Base-by-base conservation (phyloP, 2,113 vertebrate species). In the Sphyrna mokarran region DNA sequence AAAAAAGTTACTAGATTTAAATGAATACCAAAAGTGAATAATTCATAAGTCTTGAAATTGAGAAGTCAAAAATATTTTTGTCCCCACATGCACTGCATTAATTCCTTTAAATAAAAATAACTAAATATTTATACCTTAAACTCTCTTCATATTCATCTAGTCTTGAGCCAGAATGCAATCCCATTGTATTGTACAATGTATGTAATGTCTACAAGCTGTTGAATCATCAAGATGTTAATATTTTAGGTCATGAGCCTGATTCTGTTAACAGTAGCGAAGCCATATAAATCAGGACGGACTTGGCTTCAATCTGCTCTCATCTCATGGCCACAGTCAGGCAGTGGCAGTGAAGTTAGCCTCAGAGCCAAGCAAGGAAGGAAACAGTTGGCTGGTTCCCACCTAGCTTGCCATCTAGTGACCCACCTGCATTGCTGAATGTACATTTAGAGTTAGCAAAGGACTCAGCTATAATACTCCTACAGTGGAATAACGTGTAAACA, bases 1-100 rank as follows among this genome's bases (percentile, higher is more conserved):
- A 61, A 58, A 89, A 16, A 61, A 29, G 26, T 61, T 61, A 16
- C 4, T n/a, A 90, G 13, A 90, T 90, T 90, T 63, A 23, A 66
- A 40, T 94, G n/a, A 69, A 94, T 37, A 94, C 22, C 26, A 23
- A 90, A 94, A 66, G n/a, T 69, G n/a, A 68, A 40, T 66, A 61
- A 91, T 13, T 91, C 29, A n/a, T 63, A 33, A 0, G 29, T 16
- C 29, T 63, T 63, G 54, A 91, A 91, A 63, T 29, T 95, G 68
- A 95, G 72, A 70, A 37, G 18, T 70, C 20, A 95, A 94, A 94
- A 43, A 76, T 70, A 95, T 80, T n/a, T 95, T 29, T 13, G 26
- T 33, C 58, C 14, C 40, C 13, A 78, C 43, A 76, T 95, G 26
- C 43, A 70, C 58, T 43, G 23, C 22, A 94, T 43, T 68, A 26